Conservation (phyloP, 1,140 invertebrate genomes). For the Carcinoscorpius rotundicauda region DNA sequence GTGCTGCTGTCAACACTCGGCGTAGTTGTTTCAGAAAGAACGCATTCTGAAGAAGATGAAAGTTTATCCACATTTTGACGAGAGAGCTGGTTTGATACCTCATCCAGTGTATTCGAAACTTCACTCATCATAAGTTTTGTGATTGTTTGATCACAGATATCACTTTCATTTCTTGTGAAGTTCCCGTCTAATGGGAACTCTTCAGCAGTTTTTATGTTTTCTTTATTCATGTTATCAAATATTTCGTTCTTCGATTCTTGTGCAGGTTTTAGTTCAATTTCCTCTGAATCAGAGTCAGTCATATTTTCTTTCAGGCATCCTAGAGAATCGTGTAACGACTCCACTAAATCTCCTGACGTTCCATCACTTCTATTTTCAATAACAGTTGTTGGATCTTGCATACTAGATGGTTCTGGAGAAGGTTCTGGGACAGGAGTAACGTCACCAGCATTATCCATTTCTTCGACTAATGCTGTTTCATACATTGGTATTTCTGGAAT, state of each 20-base stretch:
- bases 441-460: constrained; percentile 3
- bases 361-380: constrained; percentile 18
- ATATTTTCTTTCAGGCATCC: too few relatives aligned
- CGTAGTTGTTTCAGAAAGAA: constrained; percentile 23
- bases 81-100: too few relatives aligned
- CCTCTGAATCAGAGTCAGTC: too few relatives aligned
- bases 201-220: constrained; percentile 7
- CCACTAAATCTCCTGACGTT: constrained; percentile 10
- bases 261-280: not conserved
- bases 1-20: constrained; percentile 28
- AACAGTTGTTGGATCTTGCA: constrained; percentile 18
- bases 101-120: too few relatives aligned
- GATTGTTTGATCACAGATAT: too few relatives aligned
- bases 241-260: constrained; percentile 13
- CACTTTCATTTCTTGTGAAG: too few relatives aligned
- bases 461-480: too few relatives aligned
- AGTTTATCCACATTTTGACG: too few relatives aligned
- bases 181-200: too few relatives aligned
- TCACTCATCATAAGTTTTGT: too few relatives aligned
- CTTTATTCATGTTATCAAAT: constrained; percentile 13
- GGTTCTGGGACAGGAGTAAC: constrained; percentile 17
- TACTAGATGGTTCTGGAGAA: constrained; percentile 19
- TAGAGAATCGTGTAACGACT: too few relatives aligned
- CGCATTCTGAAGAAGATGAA: constrained; percentile 18
- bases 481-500: not conserved